Base-by-base conservation (phyloP, 2,888 invertebrate species). In the Gnatocerus cornutus region DNA sequence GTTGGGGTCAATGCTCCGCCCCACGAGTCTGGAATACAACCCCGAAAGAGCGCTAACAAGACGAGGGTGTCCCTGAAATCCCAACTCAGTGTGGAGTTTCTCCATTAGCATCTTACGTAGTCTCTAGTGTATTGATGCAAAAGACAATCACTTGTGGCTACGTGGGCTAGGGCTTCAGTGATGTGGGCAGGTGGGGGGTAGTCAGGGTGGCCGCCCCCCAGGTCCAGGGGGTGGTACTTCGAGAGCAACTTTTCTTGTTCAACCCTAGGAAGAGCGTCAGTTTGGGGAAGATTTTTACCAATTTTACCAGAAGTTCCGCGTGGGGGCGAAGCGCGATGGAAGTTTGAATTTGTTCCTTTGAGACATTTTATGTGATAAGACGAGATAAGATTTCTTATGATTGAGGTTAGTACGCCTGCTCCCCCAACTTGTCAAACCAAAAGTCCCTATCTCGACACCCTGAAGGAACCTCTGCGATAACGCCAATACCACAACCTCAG, bases 131-230 rank as follows among this genome's bases (percentile, higher is more conserved):
- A 98, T 82, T 99, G 98, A 83, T 98, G 93, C 30, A 95, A 81
- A 6, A 95, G 84, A 12, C 90, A 90, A 86, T 96, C 93, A 0
- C 84, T 85, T 0, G 9, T 13, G 1, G 92, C 87, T 12, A 92
- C 90, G n/a, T 91, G 88, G 0, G 89, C 88, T 64, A 98, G 85
- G 2, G 93, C 91, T 77, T 93, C 89, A 0, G 92, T 91, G 0
- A 98, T 92, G 87, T 93, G 91, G 43, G 90, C 88, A 0, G 98
- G 97, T 1, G 95, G 91, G 73, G 93, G 90, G 86, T 93, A 98
- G 85, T 98, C 97, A 0, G 98, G 97, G 84, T 98, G 98, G 0
- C 98, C 98, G 87, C 96, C 97, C 0, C 98, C 98, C 14, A 99
- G 88, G 85, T 98, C 98, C 33, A 97, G 85, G 0, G 98, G 96